Evolutionary conservation across 2,888 invertebrate species (phyloP).

Genomic region (Paralinhomoeus sp.): DNA sequence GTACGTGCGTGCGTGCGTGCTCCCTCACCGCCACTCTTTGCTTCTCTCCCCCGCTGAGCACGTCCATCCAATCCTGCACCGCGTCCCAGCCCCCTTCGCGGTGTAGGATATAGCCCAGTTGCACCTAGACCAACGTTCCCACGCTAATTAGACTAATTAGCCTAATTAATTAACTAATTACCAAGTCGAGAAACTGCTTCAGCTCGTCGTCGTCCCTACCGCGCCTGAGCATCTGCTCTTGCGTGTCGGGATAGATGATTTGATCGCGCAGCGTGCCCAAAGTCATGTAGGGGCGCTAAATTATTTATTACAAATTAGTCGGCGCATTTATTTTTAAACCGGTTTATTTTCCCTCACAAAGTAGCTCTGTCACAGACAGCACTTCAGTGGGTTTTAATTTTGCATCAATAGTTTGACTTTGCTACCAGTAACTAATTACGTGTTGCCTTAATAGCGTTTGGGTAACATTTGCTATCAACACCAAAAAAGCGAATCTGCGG

Average conservation of each 20-base stretch:
- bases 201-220: constrained; percentile 58
- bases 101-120: constrained; percentile 54
- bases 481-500: too few species aligned
- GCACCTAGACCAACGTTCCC: constrained; percentile 38
- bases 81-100: constrained; percentile 41
- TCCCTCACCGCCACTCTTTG: constrained; percentile 60
- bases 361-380: neutral
- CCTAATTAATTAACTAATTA: constrained; percentile 9
- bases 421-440: too few species aligned
- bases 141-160: too few species aligned
- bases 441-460: too few species aligned
- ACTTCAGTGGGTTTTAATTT: neutral
- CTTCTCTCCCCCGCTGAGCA: constrained; percentile 89
- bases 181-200: constrained; percentile 43
- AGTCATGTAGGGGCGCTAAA: constrained; percentile 86
- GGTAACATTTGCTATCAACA: too few species aligned
- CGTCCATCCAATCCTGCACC: constrained; percentile 87
- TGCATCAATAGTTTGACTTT: too few species aligned
- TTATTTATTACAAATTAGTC: too few species aligned
- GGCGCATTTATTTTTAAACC: neutral
- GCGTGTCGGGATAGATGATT: constrained; percentile 71
- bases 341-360: neutral
- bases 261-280: constrained; percentile 78
- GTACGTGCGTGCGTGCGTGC: too few species aligned
- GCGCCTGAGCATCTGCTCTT: constrained; percentile 47